Percentiles rank a stretch among this genome's conserved stretches.
These are phyloP conservation scores for Tarsius wallacei DNA, from an alignment of 2,797 vertebrate species.

Conservation along the genomic window DNA sequence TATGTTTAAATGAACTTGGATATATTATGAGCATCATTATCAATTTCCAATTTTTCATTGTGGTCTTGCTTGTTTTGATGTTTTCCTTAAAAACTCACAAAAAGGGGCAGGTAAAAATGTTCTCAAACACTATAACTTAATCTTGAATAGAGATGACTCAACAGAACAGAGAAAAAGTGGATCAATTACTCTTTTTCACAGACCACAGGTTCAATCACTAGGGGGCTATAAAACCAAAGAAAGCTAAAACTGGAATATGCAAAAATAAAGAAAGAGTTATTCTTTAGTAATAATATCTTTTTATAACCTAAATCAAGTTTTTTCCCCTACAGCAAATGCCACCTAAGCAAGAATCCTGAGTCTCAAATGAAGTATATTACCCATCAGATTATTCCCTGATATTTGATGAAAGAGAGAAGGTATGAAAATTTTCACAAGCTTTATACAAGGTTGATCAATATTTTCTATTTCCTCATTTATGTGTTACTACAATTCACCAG, in stretches of 20 bases:
- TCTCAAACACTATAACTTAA: not conserved
- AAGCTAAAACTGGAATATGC: constrained; percentile 40
- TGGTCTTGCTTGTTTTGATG: not conserved
- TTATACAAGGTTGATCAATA: constrained; percentile 73
- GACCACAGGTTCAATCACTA: not conserved
- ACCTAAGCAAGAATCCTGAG: not conserved
- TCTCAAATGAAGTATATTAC: constrained; percentile 8
- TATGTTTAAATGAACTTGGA: not conserved
- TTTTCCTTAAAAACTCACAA: constrained; percentile 26
- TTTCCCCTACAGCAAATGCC: not conserved
- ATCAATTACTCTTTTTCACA: not conserved
- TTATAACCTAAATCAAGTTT: not conserved
- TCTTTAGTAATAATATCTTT: constrained; percentile 29
- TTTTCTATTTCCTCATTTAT: constrained; percentile 71
- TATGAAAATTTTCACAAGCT: constrained; percentile 67
- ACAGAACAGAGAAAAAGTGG: not conserved
- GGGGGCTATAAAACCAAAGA: constrained; percentile 17
- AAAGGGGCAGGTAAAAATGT: not conserved
- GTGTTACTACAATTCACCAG: constrained; percentile 66
- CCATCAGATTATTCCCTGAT: constrained; percentile 11
- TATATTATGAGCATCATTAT: not conserved
- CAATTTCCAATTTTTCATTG: not conserved
- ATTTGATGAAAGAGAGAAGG: constrained; percentile 48
- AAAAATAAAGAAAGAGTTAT: constrained; percentile 52
- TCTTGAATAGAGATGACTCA: not conserved